Base-by-base conservation (phyloP, 2,888 invertebrate species). In the Zhengitettix transpicula region DNA sequence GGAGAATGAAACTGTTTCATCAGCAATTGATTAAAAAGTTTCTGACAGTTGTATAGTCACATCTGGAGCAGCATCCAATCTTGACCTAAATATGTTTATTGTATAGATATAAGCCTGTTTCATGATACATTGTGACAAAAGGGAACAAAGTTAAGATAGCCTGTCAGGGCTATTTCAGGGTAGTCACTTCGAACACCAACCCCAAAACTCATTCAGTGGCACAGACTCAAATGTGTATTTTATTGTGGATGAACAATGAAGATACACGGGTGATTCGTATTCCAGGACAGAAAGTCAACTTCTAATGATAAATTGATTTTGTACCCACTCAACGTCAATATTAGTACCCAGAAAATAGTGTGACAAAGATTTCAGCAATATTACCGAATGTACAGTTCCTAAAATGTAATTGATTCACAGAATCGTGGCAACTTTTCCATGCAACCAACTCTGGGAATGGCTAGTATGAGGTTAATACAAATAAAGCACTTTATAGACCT, bases 1-100 rank as follows among this genome's bases (percentile, higher is more conserved):
- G 60, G 59, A 61, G 60, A 61, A 60, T 47, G 59, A 61, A 60
- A 60, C 15, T 60, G 60, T 59, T 59, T 60, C 58, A 60, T 11
- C 44, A n/a, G n/a, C n/a, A n/a, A n/a, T n/a, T n/a, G n/a, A n/a
- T n/a, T n/a, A n/a, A n/a, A n/a, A n/a, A n/a, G n/a, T n/a, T n/a
- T n/a, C n/a, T n/a, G n/a, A n/a, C n/a, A n/a, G n/a, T n/a, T n/a
- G n/a, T n/a, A n/a, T n/a, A n/a, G n/a, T n/a, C n/a, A n/a, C n/a
- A n/a, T n/a, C n/a, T n/a, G n/a, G n/a, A n/a, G n/a, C n/a, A n/a
- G n/a, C n/a, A n/a, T n/a, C n/a, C n/a, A n/a, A n/a, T n/a, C n/a
- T n/a, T n/a, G n/a, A n/a, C n/a, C 44, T 42, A 42, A 42, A 42
- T 42, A 11, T 42, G 44, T 42, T 42, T n/a, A n/a, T 42, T 42